Percentiles rank a stretch among this genome's conserved stretches.
Evolutionary conservation across 2,797 vertebrate genomes (phyloP).

Genomic region (Enteromius trimaculatus): DNA sequence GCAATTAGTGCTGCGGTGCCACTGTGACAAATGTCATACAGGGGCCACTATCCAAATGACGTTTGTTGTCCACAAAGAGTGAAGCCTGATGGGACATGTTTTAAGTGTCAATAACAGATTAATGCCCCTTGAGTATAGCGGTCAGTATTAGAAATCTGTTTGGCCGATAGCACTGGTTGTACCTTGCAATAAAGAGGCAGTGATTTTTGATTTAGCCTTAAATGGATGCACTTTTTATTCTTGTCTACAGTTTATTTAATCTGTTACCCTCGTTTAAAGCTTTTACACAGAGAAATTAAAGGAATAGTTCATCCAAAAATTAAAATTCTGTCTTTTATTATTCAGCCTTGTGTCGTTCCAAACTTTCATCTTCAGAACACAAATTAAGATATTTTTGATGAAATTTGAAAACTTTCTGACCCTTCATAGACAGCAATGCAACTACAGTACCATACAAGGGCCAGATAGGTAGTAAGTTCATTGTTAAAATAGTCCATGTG

Average conservation of each 20-base stretch:
- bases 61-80: slow-evolving; percentile 5
- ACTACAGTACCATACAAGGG: neutral
- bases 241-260: neutral
- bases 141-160: slow-evolving; percentile 1
- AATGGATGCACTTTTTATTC: neutral
- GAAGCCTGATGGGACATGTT: slow-evolving; percentile 15
- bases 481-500: too few relatives aligned
- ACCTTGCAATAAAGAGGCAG: slow-evolving; percentile 4
- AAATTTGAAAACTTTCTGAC: neutral
- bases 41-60: slow-evolving; percentile 60
- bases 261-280: neutral
- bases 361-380: neutral
- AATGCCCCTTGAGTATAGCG: neutral
- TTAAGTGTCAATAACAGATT: slow-evolving; percentile 22
- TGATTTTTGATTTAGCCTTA: neutral
- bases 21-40: slow-evolving; percentile 50
- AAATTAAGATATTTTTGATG: neutral
- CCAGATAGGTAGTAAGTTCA: neutral
- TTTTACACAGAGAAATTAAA: neutral
- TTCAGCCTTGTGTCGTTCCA: neutral
- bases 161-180: neutral
- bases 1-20: slow-evolving; percentile 52
- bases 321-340: neutral
- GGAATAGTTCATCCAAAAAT: neutral
- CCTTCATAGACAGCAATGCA: neutral